Evolutionary conservation across 2,797 vertebrate species (phyloP), one percentile per base, ranked within the genome.

Genomic region (Anolis apletophallus): DNA sequence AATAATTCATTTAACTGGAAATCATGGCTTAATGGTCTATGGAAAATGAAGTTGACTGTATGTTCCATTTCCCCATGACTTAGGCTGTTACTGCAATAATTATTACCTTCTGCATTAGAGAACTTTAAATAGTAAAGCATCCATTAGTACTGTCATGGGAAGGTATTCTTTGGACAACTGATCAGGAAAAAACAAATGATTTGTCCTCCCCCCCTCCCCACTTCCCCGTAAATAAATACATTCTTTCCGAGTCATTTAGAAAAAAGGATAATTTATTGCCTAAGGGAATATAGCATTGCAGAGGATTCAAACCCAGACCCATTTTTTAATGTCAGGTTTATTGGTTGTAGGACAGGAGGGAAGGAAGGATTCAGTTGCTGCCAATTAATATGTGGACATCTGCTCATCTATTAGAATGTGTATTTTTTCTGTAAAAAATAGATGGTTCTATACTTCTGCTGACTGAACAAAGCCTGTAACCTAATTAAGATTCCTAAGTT

Each of bases 341-440:
- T 88, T 90, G 91, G 81, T 81, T 55, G 14, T 36, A 5, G 19
- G 19, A 5, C 16, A 8, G 52, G 52, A 13, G 17, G 73, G 74
- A 0, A 7, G 17, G 73, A 72, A 0, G 8, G 32, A 74, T 88
- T 88, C 91, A 89, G 84, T 89, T 85, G 85, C 50, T 34, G 21
- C 86, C 90, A 91, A 92, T 94, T 92, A 93, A 93, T 93, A 85
- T 80, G 81, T n/a, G 84, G 36, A 81, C 23, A 1, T 84, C 84
- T 80, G 46, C 59, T 85, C 26, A 64, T 64, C 26, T 64, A 29
- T 64, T 64, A 29, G 26, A 64, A 64, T 64, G 29, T 64, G 61
- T 10, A 29, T 64, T 64, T 54, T 34, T 64, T 61, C 80, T 79
- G 0, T 0, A 46, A 89, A 83, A 88, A 81, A 52, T 54, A 61